Evolutionary conservation across 2,888 invertebrate genomes (phyloP).

Genomic region (Neoscelio sp.): DNA sequence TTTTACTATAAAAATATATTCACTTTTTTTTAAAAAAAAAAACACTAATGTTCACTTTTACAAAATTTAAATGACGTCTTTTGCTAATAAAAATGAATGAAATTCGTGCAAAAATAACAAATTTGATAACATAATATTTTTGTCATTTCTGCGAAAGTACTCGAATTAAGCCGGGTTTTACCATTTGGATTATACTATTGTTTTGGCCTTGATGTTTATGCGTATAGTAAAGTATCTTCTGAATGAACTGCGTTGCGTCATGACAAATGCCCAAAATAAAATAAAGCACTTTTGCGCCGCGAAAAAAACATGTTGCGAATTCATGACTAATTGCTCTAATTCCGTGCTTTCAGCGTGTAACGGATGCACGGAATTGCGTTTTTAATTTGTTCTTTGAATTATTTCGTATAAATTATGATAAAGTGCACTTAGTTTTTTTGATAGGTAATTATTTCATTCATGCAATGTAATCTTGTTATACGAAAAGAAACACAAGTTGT

Average conservation of each 20-base stretch:
- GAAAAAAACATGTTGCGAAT: conserved; percentile 38
- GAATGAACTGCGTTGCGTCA: conserved; percentile 19
- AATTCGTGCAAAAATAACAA: too few relatives aligned
- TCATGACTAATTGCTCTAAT: conserved; percentile 53
- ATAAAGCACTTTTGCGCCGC: conserved; percentile 16
- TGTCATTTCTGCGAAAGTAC: background rate
- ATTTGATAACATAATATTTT: too few relatives aligned
- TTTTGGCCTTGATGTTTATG: conserved; percentile 2
- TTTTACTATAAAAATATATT: too few relatives aligned
- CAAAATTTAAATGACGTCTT: too few relatives aligned
- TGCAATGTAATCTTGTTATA: too few relatives aligned
- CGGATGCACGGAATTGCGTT: conserved; percentile 27
- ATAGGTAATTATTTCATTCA: too few relatives aligned
- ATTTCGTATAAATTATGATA: conserved; percentile 15
- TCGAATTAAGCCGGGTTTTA: conserved; percentile 7
- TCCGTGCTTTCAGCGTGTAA: conserved; percentile 18
- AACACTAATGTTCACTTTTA: too few relatives aligned
- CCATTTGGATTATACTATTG: conserved; percentile 19
- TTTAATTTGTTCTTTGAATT: conserved; percentile 14
- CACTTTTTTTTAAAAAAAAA: too few relatives aligned
- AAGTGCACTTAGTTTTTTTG: conserved; percentile 4
- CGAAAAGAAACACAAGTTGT: too few relatives aligned
- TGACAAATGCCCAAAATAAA: conserved; percentile 26
- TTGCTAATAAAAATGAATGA: too few relatives aligned
- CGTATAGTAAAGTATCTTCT: conserved; percentile 5